Evolutionary conservation across 1,140 invertebrate genomes (phyloP), one percentile per base, ranked within the genome.

Genomic region (Heliconius himera): DNA sequence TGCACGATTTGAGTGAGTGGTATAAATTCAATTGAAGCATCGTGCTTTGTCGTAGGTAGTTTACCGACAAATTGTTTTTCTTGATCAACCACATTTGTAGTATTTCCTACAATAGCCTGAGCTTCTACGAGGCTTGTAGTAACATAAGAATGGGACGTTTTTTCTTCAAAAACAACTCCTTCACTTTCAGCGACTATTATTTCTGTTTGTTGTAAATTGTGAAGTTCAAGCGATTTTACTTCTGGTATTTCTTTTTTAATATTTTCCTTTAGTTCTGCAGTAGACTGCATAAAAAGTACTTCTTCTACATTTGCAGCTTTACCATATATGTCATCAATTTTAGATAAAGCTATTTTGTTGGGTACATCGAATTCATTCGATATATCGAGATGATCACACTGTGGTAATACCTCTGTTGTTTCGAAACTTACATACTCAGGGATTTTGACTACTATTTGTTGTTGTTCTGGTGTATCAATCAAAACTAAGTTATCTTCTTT

Each of bases 221-320:
- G 80, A 60, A 83, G 82, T 13, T 82, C 38, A 13, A 88, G 78
- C n/a, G 88, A 71, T 33, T 82, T 82, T 26, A 93, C 41, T 70
- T 78, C 81, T 8, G 89, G 81, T 75, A 83, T 84, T 82, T 89
- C 82, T 41, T 77, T 66, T 29, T 49, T 51, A 26, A 80, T 11
- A 76, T 81, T 81, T 71, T 85, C 71, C 38, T 82, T 82, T 49
- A 93, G 81, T 33, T 88, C 85, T 80, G 86, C 76, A 46, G 84
- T 79, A 16, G 74, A 76, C 81, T 92, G 86, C 71, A 79, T 88
- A 11, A 84, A 49, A 36, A 90, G 76, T 60, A 90, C 73, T 88
- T 92, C 91, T 83, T 92, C 87, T 29, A 84, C 83, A n/a, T 85
- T 86, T 36, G 91, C 88, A 38, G 85, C 80, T 87, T 94, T 94